These are phyloP conservation scores for Drosophila nebulosa DNA, from an alignment of 1,140 invertebrate species.

Conservation along the genomic window DNA sequence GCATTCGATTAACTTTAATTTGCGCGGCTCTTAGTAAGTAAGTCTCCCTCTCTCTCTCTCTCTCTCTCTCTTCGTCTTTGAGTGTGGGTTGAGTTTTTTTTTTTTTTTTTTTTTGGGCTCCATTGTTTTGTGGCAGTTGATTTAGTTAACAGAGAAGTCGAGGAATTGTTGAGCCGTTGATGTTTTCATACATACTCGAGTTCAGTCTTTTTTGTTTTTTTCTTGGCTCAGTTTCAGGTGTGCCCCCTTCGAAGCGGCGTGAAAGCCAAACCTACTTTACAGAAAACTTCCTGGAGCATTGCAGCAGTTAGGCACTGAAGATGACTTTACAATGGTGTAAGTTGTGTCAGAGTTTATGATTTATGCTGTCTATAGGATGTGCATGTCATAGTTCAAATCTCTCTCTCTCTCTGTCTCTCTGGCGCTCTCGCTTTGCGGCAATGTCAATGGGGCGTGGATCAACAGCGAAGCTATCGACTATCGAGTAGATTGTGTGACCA, in stretches of 20 bases:
- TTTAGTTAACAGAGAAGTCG: conserved; percentile 52
- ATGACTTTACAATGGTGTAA: conserved; percentile 47
- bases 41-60: conserved; percentile 2
- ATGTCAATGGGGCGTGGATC: conserved; percentile 26
- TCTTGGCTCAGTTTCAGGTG: conserved; percentile 65
- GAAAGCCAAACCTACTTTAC: conserved; percentile 67
- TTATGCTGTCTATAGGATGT: conserved; percentile 44
- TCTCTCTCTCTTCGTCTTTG: conserved; percentile 10
- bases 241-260: conserved; percentile 41
- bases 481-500: conserved; percentile 11
- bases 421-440: conserved; percentile 16
- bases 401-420: no score
- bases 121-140: conserved; percentile 59
- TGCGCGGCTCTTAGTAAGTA: conserved; percentile 37
- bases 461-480: conserved; percentile 7
- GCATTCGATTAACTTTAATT: conserved; percentile 78
- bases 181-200: conserved; percentile 29
- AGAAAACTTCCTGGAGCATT: conserved; percentile 36
- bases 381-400: conserved; percentile 63
- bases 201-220: conserved; percentile 33
- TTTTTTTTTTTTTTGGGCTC: conserved; percentile 3
- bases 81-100: conserved; percentile 11
- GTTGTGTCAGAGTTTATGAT: conserved; percentile 36
- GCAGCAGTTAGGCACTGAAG: no score
- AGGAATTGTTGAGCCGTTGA: conserved; percentile 32